These are phyloP conservation scores for Carettochelys insculpta DNA, from an alignment of 2,113 vertebrate genomes.

Conservation along the genomic window DNA sequence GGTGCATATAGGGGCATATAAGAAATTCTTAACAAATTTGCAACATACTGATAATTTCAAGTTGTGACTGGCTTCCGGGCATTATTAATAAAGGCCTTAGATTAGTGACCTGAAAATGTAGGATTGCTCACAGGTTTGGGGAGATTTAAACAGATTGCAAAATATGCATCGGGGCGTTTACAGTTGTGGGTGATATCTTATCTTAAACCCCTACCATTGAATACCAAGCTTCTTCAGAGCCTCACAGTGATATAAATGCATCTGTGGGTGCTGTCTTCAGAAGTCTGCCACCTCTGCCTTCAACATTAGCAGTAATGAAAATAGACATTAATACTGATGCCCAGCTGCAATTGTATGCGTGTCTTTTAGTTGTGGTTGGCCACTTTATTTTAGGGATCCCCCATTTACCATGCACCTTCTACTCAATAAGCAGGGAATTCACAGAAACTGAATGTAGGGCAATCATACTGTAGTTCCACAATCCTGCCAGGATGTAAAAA, in stretches of 20 bases:
- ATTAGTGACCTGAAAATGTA: neutral
- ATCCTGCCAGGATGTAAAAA: neutral
- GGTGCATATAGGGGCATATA: neutral
- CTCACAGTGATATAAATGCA: neutral
- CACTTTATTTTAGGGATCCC: neutral
- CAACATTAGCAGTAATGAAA: neutral
- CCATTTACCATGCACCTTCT: neutral
- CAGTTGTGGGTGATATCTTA: neutral
- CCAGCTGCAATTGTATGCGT: neutral
- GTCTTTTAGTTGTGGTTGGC: neutral
- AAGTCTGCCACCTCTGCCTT: neutral
- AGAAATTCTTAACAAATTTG: neutral
- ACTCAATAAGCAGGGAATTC: rapidly evolving
- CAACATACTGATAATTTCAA: neutral
- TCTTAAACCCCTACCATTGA: neutral
- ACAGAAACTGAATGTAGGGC: neutral
- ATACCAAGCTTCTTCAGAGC: neutral
- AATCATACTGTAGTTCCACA: neutral
- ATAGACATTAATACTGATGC: neutral
- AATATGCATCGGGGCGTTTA: neutral
- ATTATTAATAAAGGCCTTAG: neutral
- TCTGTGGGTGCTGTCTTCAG: neutral
- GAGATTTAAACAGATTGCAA: neutral
- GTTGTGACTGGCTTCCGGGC: no score
- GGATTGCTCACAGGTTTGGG: neutral